A percentile compares a stretch with the other conserved stretches of the same genome.
Conservation (phyloP, 2,113 vertebrate species). For the Elgaria multicarinata region DNA sequence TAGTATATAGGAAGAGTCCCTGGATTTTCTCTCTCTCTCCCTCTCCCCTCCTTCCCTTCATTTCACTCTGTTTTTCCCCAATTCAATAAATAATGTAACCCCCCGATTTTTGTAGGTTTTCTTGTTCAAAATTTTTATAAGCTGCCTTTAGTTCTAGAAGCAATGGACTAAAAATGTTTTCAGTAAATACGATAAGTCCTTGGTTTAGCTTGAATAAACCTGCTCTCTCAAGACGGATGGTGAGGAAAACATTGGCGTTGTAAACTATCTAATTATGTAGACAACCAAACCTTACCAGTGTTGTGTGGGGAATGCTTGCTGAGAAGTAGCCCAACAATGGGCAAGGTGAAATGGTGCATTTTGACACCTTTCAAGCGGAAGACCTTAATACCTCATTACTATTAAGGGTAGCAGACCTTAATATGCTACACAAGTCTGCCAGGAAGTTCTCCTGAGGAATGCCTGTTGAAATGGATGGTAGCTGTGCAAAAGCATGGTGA, state of each 20-base stretch:
- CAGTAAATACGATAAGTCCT: background rate
- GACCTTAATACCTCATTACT: too few species aligned
- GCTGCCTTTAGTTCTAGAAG: background rate
- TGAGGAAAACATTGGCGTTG: background rate
- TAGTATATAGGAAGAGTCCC: background rate
- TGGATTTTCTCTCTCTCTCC: background rate
- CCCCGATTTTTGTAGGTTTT: background rate
- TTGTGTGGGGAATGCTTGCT: background rate
- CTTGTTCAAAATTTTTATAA: background rate
- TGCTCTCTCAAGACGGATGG: background rate
- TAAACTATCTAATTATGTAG: background rate
- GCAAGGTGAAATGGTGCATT: background rate
- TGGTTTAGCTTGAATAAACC: background rate
- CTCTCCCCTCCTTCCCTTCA: background rate
- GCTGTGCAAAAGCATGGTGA: background rate
- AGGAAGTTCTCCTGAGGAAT: background rate
- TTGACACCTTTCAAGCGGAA: background rate
- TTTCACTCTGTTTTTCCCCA: background rate
- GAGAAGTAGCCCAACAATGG: background rate
- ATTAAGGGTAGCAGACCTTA: background rate
- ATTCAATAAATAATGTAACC: too few species aligned
- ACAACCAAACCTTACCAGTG: too few species aligned
- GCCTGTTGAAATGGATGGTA: background rate
- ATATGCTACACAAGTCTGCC: background rate
- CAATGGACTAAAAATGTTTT: background rate